Evolutionary conservation across 2,888 invertebrate genomes (phyloP), one percentile per base, ranked within the genome.

Genomic region (Drosophila meridionalis): DNA sequence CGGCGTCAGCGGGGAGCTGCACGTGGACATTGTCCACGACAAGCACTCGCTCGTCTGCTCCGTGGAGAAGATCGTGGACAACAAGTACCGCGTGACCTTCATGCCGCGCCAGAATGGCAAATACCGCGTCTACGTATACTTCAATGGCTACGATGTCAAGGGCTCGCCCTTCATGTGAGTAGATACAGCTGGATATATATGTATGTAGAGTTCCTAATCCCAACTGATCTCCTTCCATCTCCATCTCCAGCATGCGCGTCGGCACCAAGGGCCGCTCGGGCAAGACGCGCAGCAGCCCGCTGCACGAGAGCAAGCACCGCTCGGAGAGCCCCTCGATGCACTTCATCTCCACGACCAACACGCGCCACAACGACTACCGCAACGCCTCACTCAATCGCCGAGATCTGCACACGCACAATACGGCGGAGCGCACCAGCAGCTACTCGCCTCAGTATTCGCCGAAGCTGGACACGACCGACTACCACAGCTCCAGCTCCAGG

Each of bases 21-120:
- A 96, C 81, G 95, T 98, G 53, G 98, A 99, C 91, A 96, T 99
- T 62, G 98, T 98, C 0, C 97, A 98, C 80, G 97, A 97, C 91
- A 97, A 98, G 89, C 95, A 95, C 66, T 97, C 98, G 68, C 95
- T 96, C 78, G 97, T 96, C 90, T 97, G 96, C 90, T 96, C 96
- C n/a, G 95, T 96, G 42, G 96, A 96, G 89, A 96, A 96, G 92
- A 95, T 97, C 8, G 96, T 97, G 28, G 95, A 94, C 76, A 96
- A 95, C 89, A 96, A 96, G 89, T 96, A 96, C 79, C 94, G 96
- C 26, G 95, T 96, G n/a, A 96, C 96, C 0, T 96, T 97, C 81
- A 95, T 96, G 93, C 97, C 97, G 0, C 95, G 96, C 75, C 96
- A 96, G 76, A 95, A 96, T 60, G 97, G 97, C 62, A 97, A 97